Evolutionary conservation across 2,888 invertebrate species (phyloP).

Genomic region (Polydrusus tereticollis): DNA sequence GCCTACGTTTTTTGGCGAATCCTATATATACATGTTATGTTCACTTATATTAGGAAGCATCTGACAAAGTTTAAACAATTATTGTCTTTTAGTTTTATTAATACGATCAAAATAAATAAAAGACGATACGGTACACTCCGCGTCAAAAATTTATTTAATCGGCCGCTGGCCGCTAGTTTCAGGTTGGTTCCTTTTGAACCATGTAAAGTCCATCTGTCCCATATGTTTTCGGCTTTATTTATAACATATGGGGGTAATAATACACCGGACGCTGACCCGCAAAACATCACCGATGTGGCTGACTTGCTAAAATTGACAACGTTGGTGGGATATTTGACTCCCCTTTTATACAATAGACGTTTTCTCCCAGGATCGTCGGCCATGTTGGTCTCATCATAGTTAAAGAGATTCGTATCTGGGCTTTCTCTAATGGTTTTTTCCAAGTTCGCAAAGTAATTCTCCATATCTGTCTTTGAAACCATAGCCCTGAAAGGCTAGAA

Average conservation of each 20-base stretch:
- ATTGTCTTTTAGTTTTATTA: no score
- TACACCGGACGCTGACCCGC: not conserved
- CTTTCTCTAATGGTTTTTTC: not conserved
- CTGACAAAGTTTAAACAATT: no score
- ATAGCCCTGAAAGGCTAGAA: not conserved
- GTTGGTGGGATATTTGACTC: not conserved
- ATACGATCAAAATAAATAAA: no score
- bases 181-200: no score
- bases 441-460: not conserved
- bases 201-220: not conserved
- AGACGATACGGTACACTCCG: no score
- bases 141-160: no score
- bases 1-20: no score
- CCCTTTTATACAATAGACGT: not conserved
- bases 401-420: not conserved
- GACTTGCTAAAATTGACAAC: not conserved
- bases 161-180: no score
- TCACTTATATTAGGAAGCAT: no score
- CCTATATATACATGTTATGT: no score
- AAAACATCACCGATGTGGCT: not conserved
- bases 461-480: not conserved
- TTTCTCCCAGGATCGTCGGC: not conserved
- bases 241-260: not conserved
- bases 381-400: not conserved
- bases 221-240: not conserved